Conservation (phyloP, 2,113 vertebrate genomes). For the Rhinolophus sinicus region DNA sequence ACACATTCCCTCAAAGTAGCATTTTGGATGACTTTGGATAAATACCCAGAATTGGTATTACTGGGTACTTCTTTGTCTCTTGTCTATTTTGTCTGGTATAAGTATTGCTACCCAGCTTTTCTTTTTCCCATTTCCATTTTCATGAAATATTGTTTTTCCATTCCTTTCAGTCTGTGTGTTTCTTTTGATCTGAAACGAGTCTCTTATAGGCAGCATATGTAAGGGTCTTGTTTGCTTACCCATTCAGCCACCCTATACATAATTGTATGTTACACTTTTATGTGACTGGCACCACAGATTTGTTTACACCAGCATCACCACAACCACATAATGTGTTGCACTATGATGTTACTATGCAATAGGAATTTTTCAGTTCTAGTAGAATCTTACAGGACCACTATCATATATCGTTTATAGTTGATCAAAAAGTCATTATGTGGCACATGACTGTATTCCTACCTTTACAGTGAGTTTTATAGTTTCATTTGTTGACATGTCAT, state of each 20-base stretch:
- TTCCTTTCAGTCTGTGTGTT: no score
- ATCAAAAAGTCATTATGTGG: background rate
- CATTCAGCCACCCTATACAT: background rate
- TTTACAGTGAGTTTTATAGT: background rate
- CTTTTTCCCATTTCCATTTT: no score
- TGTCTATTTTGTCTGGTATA: no score
- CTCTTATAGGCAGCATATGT: no score
- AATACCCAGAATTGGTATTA: no score
- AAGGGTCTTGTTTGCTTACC: no score
- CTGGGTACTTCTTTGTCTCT: no score
- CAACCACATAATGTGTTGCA: background rate
- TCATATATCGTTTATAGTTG: background rate
- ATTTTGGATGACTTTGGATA: no score
- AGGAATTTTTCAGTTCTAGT: background rate
- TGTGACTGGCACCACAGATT: background rate
- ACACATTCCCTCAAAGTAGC: no score
- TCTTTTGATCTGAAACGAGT: no score
- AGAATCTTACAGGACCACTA: background rate
- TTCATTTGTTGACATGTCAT: background rate
- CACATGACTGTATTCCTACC: background rate
- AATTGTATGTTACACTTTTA: background rate
- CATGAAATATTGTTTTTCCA: no score
- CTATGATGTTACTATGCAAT: background rate
- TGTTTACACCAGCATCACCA: background rate
- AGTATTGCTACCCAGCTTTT: no score